These are phyloP conservation scores for Sepiola atlantica DNA, from an alignment of 2,888 invertebrate genomes.

Conservation along the genomic window DNA sequence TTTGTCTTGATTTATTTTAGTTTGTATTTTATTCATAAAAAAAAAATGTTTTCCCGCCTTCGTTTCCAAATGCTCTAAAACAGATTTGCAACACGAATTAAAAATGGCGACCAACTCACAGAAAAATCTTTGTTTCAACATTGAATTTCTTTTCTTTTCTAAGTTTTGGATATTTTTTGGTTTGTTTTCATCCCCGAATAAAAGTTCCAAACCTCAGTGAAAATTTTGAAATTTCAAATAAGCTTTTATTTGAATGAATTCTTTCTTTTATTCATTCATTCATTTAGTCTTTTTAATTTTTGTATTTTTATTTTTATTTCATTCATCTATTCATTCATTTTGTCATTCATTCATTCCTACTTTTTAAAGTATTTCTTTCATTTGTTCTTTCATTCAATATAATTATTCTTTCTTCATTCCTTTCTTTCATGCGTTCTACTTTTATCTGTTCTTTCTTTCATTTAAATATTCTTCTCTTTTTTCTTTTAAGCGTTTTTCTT, in stretches of 20 bases:
- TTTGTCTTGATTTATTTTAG: no score
- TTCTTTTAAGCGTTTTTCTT: no score
- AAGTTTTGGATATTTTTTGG: background rate
- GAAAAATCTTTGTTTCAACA: background rate
- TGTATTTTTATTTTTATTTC: no score
- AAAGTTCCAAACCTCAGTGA: background rate
- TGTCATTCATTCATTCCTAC: no score
- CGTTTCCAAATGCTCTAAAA: background rate
- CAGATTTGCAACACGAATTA: background rate
- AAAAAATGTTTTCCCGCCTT: background rate
- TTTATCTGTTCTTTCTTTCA: no score
- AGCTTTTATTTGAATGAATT: background rate
- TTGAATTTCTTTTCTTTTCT: background rate
- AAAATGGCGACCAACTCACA: background rate
- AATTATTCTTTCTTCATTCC: no score
- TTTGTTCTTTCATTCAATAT: no score
- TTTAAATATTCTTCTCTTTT: no score
- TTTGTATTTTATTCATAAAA: no score
- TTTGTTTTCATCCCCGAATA: background rate
- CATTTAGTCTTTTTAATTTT: background rate
- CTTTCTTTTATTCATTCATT: background rate
- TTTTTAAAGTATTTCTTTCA: no score
- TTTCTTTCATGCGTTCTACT: no score
- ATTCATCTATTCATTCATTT: no score
- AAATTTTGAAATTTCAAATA: background rate